These are phyloP conservation scores for Corythaeola cristata DNA, from an alignment of 2,113 vertebrate species.

Conservation along the genomic window DNA sequence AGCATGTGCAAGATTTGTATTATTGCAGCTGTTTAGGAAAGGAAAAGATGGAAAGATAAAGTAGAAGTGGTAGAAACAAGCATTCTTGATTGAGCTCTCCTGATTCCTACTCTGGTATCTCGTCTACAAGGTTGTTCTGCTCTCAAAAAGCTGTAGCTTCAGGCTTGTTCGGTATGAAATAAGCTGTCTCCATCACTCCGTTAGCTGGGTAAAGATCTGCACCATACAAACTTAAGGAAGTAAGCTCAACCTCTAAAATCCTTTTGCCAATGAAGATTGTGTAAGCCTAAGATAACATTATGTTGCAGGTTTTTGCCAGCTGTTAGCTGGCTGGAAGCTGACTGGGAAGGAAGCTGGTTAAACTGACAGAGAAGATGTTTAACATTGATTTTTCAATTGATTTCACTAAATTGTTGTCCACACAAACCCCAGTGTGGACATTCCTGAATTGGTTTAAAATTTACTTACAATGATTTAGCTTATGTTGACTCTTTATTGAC, in stretches of 20 bases:
- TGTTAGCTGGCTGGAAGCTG: background rate
- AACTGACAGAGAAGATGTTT: background rate
- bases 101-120: background rate
- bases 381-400: conserved; percentile 50
- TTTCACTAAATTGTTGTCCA: conserved; percentile 43
- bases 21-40: background rate
- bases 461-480: conserved; percentile 30
- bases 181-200: background rate
- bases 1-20: accelerated
- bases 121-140: background rate
- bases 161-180: background rate
- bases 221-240: background rate
- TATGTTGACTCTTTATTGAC: background rate
- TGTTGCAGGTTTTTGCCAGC: background rate
- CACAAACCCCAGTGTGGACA: conserved; percentile 14
- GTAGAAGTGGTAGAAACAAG: background rate
- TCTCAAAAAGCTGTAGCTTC: background rate
- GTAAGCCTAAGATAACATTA: background rate
- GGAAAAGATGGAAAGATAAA: background rate
- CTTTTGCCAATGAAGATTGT: background rate
- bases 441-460: conserved; percentile 21
- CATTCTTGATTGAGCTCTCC: background rate
- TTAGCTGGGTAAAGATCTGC: background rate
- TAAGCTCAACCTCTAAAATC: background rate
- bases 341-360: background rate